Evolutionary conservation across 2,797 vertebrate species (phyloP).

Genomic region (Scleropages formosus): DNA sequence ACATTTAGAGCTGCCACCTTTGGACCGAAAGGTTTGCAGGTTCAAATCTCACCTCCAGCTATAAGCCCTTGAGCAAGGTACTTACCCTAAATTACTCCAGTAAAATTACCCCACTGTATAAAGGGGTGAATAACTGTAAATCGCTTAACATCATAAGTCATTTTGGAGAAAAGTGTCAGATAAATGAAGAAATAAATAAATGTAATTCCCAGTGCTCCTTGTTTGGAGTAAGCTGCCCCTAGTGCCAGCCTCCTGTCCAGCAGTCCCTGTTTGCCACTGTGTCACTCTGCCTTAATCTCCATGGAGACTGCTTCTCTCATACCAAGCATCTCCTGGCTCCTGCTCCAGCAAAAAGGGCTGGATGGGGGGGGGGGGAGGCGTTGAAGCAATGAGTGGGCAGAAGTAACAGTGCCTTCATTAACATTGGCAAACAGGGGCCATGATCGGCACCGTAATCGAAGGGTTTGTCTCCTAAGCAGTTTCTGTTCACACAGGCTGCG

Average conservation of each 20-base stretch:
- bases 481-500: conserved; percentile 10
- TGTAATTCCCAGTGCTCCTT: conserved; percentile 19
- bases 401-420: not conserved
- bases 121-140: too few species aligned
- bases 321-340: not conserved
- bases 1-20: too few species aligned
- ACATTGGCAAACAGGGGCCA: not conserved
- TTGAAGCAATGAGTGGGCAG: too few species aligned
- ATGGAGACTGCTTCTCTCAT: not conserved
- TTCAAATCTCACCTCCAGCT: too few species aligned
- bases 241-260: conserved; percentile 4
- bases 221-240: not conserved
- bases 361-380: not conserved
- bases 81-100: too few species aligned
- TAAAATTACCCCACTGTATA: too few species aligned
- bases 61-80: too few species aligned
- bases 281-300: not conserved
- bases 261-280: not conserved
- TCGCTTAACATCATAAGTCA: too few species aligned
- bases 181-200: too few species aligned
- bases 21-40: too few species aligned
- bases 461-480: conserved; percentile 9
- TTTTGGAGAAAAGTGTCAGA: too few species aligned
- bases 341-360: not conserved
- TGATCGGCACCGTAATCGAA: not conserved